phyloP scores from a whole-genome alignment of 2,113 vertebrate species.

The Polypterus bichir region DNA sequence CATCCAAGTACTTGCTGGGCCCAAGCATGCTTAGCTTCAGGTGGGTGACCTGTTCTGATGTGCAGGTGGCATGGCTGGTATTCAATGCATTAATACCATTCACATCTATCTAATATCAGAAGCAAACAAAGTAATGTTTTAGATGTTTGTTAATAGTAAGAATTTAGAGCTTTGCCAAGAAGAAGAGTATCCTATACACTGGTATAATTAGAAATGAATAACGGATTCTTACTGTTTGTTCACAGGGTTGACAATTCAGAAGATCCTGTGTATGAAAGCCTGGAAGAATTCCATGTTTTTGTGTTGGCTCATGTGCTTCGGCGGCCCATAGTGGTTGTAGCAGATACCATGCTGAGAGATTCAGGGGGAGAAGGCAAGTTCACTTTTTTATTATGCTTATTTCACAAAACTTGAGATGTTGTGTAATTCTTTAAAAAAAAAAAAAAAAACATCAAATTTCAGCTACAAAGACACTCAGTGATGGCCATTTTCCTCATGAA shows the following conservation, averaged over 20 bases:
- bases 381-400: not conserved
- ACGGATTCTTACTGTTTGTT: constrained; percentile 2
- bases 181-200: too few relatives aligned
- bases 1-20: too few relatives aligned
- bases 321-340: constrained; percentile 88
- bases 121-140: too few relatives aligned
- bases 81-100: too few relatives aligned
- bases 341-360: constrained; percentile 90
- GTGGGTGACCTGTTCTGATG: too few relatives aligned
- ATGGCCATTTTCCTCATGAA: not conserved
- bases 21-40: too few relatives aligned
- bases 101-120: too few relatives aligned
- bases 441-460: not conserved
- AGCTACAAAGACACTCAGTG: not conserved
- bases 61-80: too few relatives aligned
- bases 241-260: constrained; percentile 84
- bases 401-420: too few relatives aligned
- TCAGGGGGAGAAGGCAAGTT: constrained; percentile 85
- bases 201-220: too few relatives aligned
- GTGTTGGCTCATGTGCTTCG: constrained; percentile 87
- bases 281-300: constrained; percentile 96
- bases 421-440: not conserved
- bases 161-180: too few relatives aligned
- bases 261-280: constrained; percentile 92
- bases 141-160: too few relatives aligned